Percentiles rank a stretch among this genome's conserved stretches.
phyloP scores from a whole-genome alignment of 2,113 vertebrate genomes.

The Ranitomeya imitator region DNA sequence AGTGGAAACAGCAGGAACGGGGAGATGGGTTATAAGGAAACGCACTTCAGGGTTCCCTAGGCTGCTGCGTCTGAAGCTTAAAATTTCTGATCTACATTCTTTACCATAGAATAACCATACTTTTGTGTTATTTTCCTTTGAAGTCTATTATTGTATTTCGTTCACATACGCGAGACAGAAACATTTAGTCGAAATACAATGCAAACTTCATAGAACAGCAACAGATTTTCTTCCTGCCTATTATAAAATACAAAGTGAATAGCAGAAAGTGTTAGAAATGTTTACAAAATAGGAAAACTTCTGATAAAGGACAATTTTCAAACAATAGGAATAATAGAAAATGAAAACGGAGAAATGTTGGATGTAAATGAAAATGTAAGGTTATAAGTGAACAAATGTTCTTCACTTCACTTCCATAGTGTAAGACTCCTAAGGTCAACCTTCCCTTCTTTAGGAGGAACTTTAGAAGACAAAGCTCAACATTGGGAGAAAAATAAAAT shows the following conservation, averaged over 20 bases:
- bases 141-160: slow-evolving; percentile 36
- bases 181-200: background rate
- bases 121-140: slow-evolving; percentile 41
- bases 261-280: background rate
- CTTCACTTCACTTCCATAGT: no score
- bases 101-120: background rate
- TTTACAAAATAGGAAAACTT: background rate
- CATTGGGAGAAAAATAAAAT: no score
- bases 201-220: background rate
- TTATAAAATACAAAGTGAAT: background rate
- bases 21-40: slow-evolving; percentile 31
- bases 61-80: background rate
- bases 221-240: background rate
- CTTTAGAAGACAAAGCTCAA: no score
- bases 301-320: background rate
- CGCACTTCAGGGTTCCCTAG: slow-evolving; percentile 15
- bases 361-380: no score
- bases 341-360: no score
- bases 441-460: no score
- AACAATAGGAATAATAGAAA: background rate
- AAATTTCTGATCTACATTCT: slow-evolving; percentile 36
- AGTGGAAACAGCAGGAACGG: slow-evolving; percentile 7
- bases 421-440: no score
- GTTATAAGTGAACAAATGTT: no score
- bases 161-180: background rate